These are phyloP conservation scores for Liposcelis brunnea DNA, from an alignment of 2,888 invertebrate species.

Conservation along the genomic window DNA sequence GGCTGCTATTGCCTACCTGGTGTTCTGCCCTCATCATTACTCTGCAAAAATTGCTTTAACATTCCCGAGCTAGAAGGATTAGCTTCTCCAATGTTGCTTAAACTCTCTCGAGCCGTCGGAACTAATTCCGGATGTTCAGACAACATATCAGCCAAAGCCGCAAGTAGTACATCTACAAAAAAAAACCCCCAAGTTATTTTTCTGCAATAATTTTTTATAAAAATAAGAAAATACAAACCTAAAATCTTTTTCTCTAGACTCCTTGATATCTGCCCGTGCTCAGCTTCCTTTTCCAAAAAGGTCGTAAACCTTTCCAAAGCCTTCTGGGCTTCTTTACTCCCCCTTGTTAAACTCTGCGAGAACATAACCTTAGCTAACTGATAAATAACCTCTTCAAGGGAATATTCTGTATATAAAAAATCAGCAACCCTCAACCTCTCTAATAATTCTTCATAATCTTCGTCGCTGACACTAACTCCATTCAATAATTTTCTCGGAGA, in stretches of 20 bases:
- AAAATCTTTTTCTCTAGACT: conserved; percentile 60
- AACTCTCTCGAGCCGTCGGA: conserved; percentile 34
- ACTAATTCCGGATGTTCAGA: conserved; percentile 53
- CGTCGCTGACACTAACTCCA: conserved; percentile 16
- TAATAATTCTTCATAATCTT: conserved; percentile 49
- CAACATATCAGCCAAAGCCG: conserved; percentile 53
- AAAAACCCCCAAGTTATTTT: no score
- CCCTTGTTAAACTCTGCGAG: conserved; percentile 50
- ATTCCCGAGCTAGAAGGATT: no score
- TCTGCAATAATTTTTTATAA: conserved; percentile 10
- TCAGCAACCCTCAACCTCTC: conserved; percentile 52
- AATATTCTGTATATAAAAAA: conserved; percentile 55
- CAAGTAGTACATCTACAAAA: conserved; percentile 50
- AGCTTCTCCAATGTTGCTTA: conserved; percentile 22
- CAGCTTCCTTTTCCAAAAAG: conserved; percentile 54
- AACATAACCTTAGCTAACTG: conserved; percentile 70
- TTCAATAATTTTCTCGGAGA: background rate
- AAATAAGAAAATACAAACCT: conserved; percentile 30
- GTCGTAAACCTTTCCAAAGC: conserved; percentile 56
- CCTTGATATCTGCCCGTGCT: conserved; percentile 53
- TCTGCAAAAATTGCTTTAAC: no score
- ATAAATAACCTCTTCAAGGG: conserved; percentile 62
- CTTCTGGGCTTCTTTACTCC: conserved; percentile 49
- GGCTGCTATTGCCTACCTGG: no score
- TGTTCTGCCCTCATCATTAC: no score